phyloP scores from a whole-genome alignment of 2,113 vertebrate genomes.

The Macquaria ambigua region DNA sequence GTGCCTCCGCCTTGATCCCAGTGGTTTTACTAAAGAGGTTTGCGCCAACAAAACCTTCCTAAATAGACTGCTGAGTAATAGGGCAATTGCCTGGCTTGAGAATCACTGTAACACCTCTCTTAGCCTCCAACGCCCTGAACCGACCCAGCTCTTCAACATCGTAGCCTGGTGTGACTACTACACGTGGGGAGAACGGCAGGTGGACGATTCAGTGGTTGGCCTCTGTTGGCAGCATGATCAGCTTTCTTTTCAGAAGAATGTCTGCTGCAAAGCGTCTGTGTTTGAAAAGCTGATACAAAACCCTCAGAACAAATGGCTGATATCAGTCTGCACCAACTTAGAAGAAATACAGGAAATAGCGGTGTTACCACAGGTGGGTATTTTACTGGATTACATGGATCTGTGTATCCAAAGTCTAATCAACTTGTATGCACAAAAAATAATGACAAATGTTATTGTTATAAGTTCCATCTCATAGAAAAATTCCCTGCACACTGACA shows the following conservation, averaged over 20 bases:
- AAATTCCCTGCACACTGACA: neutral
- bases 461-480: neutral
- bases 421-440: neutral
- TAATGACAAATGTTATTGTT: neutral
- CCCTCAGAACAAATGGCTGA: slow-evolving; percentile 82
- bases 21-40: slow-evolving; percentile 71
- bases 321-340: slow-evolving; percentile 69
- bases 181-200: slow-evolving; percentile 65
- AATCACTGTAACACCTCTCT: slow-evolving; percentile 71
- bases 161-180: slow-evolving; percentile 81
- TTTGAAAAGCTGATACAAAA: slow-evolving; percentile 74
- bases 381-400: slow-evolving; percentile 1
- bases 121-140: neutral
- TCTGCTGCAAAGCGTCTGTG: slow-evolving; percentile 79
- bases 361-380: slow-evolving; percentile 69
- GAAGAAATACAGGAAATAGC: slow-evolving; percentile 48
- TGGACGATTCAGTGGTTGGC: slow-evolving; percentile 81
- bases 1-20: slow-evolving; percentile 78
- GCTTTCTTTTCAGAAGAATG: slow-evolving; percentile 75
- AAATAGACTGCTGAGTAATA: slow-evolving; percentile 52
- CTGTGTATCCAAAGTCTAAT: neutral
- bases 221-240: slow-evolving; percentile 83
- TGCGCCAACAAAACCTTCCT: slow-evolving; percentile 81
- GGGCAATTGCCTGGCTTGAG: slow-evolving; percentile 76
- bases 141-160: slow-evolving; percentile 38